Conservation (phyloP, 2,888 invertebrate genomes). For the Plebejus melissa region DNA sequence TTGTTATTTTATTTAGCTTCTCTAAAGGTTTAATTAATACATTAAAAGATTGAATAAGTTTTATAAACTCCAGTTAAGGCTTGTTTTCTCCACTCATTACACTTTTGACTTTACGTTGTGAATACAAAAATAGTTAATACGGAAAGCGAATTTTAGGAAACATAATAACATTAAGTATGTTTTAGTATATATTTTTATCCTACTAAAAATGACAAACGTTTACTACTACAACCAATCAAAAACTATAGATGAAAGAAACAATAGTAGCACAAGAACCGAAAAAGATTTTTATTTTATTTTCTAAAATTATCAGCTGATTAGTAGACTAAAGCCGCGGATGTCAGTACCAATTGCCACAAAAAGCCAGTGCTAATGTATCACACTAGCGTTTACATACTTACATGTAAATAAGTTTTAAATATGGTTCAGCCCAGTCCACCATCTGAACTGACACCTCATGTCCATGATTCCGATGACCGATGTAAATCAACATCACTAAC, state of each 20-base stretch:
- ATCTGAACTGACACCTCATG: neutral
- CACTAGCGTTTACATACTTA: no score
- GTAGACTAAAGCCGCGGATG: no score
- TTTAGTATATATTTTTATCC: no score
- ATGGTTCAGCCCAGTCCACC: neutral
- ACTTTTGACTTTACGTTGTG: neutral
- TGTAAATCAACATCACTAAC: neutral
- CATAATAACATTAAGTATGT: neutral
- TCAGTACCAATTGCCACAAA: no score
- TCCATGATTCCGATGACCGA: neutral
- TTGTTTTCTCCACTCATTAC: neutral
- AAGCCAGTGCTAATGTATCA: no score
- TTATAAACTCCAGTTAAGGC: neutral
- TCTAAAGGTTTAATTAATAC: slow-evolving; percentile 4
- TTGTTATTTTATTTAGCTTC: neutral
- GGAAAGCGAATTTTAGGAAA: neutral
- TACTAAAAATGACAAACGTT: no score
- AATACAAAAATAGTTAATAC: neutral
- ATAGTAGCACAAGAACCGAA: no score
- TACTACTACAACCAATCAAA: no score
- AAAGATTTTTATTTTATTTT: no score
- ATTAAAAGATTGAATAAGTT: slow-evolving; percentile 11
- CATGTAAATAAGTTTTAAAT: neutral
- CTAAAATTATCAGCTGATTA: no score
- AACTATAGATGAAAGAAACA: no score